Evolutionary conservation across 2,797 vertebrate species (phyloP).

Genomic region (Poeciliopsis turneri): DNA sequence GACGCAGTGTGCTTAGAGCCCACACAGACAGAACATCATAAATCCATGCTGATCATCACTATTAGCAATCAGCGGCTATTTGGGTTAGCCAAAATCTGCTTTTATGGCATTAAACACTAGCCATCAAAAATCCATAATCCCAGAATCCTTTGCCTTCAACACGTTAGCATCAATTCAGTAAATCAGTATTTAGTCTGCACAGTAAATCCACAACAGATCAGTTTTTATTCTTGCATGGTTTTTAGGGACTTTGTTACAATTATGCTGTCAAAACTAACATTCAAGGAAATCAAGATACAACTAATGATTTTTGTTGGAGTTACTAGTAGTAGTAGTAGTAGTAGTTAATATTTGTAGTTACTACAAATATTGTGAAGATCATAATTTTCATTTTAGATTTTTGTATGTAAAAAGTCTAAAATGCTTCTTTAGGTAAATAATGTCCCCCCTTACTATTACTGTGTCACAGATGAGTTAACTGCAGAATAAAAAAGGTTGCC

Average conservation of each 20-base stretch:
- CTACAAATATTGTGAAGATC: not conserved
- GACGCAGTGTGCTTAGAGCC: constrained; percentile 55
- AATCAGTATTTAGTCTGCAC: constrained; percentile 40
- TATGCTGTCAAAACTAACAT: not conserved
- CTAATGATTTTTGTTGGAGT: not conserved
- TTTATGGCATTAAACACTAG: constrained; percentile 59
- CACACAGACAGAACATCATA: constrained; percentile 39
- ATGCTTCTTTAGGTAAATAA: not conserved
- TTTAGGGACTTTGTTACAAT: not conserved
- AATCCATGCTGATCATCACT: constrained; percentile 64
- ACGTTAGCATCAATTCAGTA: constrained; percentile 44
- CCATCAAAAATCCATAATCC: constrained; percentile 66
- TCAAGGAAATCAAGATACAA: not conserved
- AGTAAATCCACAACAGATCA: constrained; percentile 25
- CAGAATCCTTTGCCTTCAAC: constrained; percentile 61
- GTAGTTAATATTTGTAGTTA: not conserved
- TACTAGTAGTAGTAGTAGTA: too few species aligned
- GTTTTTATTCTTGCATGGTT: not conserved
- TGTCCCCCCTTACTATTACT: not conserved
- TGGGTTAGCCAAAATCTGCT: constrained; percentile 65
- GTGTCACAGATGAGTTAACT: not conserved
- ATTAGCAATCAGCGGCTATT: constrained; percentile 50
- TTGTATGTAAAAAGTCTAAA: not conserved
- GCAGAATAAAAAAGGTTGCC: not conserved
- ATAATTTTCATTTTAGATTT: not conserved